Conservation (phyloP, 2,888 invertebrate species). For the Melinaea marsaeus region DNA sequence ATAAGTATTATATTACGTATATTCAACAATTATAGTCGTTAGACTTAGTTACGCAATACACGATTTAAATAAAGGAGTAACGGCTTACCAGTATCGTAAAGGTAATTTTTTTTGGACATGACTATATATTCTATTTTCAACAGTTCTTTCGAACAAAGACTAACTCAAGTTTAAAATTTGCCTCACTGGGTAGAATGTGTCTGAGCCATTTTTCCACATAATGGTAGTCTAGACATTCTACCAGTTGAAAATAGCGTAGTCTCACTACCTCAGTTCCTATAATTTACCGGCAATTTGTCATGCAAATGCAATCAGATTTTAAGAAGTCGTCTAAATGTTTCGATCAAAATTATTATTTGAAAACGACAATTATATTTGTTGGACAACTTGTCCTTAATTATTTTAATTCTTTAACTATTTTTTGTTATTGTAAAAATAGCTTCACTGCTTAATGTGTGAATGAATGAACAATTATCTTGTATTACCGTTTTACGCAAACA, state of each 20-base stretch:
- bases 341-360: no score
- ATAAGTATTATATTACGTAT: no score
- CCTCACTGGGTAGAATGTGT: constrained; percentile 31
- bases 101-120: neutral
- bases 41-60: no score
- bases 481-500: no score
- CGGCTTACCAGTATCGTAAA: neutral
- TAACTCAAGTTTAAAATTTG: constrained; percentile 31
- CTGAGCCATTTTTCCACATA: constrained; percentile 33
- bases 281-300: constrained; percentile 2
- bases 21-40: no score
- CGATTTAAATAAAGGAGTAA: no score
- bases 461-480: no score
- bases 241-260: constrained; percentile 27
- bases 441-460: no score
- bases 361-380: no score
- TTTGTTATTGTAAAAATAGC: no score
- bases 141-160: constrained; percentile 18
- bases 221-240: constrained; percentile 26
- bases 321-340: neutral
- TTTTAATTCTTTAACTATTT: no score
- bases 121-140: constrained; percentile 5
- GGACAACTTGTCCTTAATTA: no score
- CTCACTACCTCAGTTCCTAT: constrained; percentile 18
- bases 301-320: constrained; percentile 2